Percentiles rank a stretch among this genome's conserved stretches.
phyloP scores from a whole-genome alignment of 1,140 invertebrate genomes.

The Macrocentrus cingulum region DNA sequence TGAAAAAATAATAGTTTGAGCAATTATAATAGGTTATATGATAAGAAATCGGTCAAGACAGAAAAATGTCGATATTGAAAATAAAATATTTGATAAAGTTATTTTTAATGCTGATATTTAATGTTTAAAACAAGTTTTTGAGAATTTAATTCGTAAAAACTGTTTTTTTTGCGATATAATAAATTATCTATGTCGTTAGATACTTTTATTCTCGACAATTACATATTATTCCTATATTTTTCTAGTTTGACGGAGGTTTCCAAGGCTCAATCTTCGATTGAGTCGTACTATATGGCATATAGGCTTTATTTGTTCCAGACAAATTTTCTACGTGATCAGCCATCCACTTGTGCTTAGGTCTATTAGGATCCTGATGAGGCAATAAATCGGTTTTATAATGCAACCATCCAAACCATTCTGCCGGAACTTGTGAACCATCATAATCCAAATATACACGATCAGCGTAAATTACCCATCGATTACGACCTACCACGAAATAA shows the following conservation, averaged over 20 bases:
- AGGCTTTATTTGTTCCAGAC: conserved; percentile 77
- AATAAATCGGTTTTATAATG: conserved; percentile 73
- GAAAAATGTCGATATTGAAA: too few relatives aligned
- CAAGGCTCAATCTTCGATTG: conserved; percentile 82
- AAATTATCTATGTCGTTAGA: neutral
- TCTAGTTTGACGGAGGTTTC: conserved; percentile 62
- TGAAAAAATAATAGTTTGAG: too few relatives aligned
- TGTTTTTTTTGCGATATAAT: too few relatives aligned
- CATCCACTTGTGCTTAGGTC: conserved; percentile 87
- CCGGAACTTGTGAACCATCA: conserved; percentile 89
- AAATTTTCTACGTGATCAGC: conserved; percentile 79
- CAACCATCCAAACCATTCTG: conserved; percentile 89
- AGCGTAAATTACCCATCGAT: conserved; percentile 91
- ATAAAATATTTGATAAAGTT: too few relatives aligned
- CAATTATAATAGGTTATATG: too few relatives aligned
- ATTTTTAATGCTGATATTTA: too few relatives aligned
- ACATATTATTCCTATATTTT: neutral
- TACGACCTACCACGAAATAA: conserved; percentile 64
- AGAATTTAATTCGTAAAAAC: too few relatives aligned
- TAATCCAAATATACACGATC: conserved; percentile 80
- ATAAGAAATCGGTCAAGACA: too few relatives aligned
- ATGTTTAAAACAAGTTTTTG: too few relatives aligned
- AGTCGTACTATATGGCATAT: conserved; percentile 88
- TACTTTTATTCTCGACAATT: neutral
- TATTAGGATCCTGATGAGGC: conserved; percentile 66